Base-by-base conservation (phyloP, 2,888 invertebrate species). In the Erpobdella octoculata region DNA sequence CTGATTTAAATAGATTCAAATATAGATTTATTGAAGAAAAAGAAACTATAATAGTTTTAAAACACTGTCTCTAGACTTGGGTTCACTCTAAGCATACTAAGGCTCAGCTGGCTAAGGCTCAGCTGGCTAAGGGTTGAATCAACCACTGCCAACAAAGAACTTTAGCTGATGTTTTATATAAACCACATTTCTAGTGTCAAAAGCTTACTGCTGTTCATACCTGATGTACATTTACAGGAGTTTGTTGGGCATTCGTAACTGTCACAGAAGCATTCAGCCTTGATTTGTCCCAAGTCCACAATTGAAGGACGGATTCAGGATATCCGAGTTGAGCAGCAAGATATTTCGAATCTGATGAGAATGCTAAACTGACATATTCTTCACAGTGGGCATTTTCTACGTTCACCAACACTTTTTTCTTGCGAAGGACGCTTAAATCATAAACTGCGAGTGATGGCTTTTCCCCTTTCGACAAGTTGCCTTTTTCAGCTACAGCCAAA, bases 301-400 rank as follows among this genome's bases (percentile, higher is more conserved):
- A 88, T 79, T 91, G 86, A 84, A 91, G 85, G 77, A 87, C 88
- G 89, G 90, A 89, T 81, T 92, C 92, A 0, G 93, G 92, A 74
- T 89, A 89, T 2, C 90, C 90, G 0, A 91, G 90, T 37, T 94
- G 88, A 0, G 90, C 88, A 1, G 90, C 88, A 15, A 95, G 81
- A 76, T 89, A 89, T 80, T 90, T 90, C 1, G 89, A 91, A 81
- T 94, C 93, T 73, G 86, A 88, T 0, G 91, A 90, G 79, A 95
- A 93, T 37, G 88, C 87, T 0, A 91, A 89, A 89, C 71, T 90
- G 91, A 81, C 91, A 91, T 84, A 82, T 91, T 75, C 88, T 91
- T 33, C 91, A 15, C 58, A 58, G 8, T 18, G 61, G n/a, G 12
- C 28, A 15, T n/a, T 70, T 53, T 58, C 25, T 2, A 36, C 12